A percentile compares a stretch with the other conserved stretches of the same genome.
These are phyloP conservation scores for Erannis defoliaria DNA, from an alignment of 2,888 invertebrate genomes.

Conservation along the genomic window DNA sequence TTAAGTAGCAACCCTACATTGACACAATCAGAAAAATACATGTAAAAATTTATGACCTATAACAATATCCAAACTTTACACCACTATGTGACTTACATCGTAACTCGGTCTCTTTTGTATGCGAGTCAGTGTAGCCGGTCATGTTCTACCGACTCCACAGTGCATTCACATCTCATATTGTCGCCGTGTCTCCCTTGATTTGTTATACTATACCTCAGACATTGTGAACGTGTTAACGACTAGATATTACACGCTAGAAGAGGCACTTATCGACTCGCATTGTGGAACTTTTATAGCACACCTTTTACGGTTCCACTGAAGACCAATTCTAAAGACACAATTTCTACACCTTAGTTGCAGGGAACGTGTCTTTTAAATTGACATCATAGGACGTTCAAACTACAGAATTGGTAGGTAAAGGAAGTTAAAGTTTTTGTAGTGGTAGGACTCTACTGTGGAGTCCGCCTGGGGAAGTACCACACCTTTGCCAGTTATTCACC, in stretches of 20 bases:
- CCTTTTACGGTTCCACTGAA: slow-evolving; percentile 20
- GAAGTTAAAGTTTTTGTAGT: too few relatives aligned
- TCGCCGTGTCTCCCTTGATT: slow-evolving; percentile 60
- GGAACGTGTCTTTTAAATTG: too few relatives aligned
- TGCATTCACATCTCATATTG: slow-evolving; percentile 52
- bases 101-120: slow-evolving; percentile 55
- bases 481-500: too few relatives aligned
- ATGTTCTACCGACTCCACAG: slow-evolving; percentile 45
- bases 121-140: slow-evolving; percentile 46
- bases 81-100: slow-evolving; percentile 44
- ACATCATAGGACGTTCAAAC: too few relatives aligned
- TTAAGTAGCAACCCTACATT: background rate
- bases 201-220: slow-evolving; percentile 59
- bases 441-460: too few relatives aligned
- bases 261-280: slow-evolving; percentile 33
- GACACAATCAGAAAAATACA: background rate
- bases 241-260: slow-evolving; percentile 15
- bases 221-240: slow-evolving; percentile 41
- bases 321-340: slow-evolving; percentile 9
- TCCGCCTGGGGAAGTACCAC: too few relatives aligned
- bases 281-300: slow-evolving; percentile 23
- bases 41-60: background rate
- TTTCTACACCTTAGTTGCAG: slow-evolving; percentile 1
- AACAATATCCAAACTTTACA: slow-evolving; percentile 25
- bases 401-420: too few relatives aligned